Base-by-base conservation (phyloP, 1,140 invertebrate genomes). In the Periplaneta americana region DNA sequence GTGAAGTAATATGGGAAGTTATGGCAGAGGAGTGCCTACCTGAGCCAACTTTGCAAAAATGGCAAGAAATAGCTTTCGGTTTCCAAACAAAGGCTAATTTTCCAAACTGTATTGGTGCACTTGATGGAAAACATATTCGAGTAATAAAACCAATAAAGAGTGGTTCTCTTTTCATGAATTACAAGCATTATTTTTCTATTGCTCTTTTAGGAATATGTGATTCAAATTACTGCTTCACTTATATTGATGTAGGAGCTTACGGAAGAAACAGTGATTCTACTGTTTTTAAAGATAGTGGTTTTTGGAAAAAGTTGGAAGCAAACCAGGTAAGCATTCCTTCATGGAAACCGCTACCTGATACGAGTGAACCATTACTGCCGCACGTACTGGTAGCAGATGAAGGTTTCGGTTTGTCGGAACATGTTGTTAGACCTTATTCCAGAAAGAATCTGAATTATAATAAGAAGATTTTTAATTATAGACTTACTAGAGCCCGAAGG, bases 361-460 rank as follows among this genome's bases (percentile, higher is more conserved):
- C 28, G 8, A 4, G 74, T 78, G 79, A 82, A 66, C 66, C 82
- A 79, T 79, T 80, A 15, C 18, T 78, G n/a, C 78, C 78, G 11
- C 57, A 28, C 57, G 34, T 80, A 9, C 17, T 80, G 9, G 11
- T 80, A 8, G 78, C 10, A 32, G 78, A 80, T 57, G 36, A 80
- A 57, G 78, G 36, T 15, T 80, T 80, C 28, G 93, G 95, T 87
- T 88, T 95, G 80, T 89, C 90, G 13, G 86, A 88, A 91, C 91
- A 84, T 88, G 90, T 87, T 84, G 66, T 83, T 39, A 15, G 80
- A 17, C 82, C 82, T 17, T 83, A 81, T 34, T 4, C 33, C 22
- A 18, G 33, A 35, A 48, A 78, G 32, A 28, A 31, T 9, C 79
- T 85, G 33, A 81, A 6, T 75, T 28, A 79, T n/a, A 35, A 83